phyloP scores from a whole-genome alignment of 2,797 vertebrate species.

The Arremon aurantiirostris region DNA sequence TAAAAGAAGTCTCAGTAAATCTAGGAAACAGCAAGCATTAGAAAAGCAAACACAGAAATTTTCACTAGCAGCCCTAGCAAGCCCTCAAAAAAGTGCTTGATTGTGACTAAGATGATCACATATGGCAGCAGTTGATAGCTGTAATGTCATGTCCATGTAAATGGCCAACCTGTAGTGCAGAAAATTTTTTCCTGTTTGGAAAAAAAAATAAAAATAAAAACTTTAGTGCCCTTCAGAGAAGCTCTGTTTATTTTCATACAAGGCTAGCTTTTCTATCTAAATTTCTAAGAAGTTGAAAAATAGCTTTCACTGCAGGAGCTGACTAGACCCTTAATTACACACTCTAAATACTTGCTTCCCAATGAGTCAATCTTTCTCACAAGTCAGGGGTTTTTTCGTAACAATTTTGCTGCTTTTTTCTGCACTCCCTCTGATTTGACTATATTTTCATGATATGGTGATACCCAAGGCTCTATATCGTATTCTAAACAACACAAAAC shows the following conservation, averaged over 20 bases:
- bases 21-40: not conserved
- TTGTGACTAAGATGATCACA: not conserved
- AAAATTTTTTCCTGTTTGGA: fast-evolving
- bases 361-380: not conserved
- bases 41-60: not conserved
- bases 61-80: not conserved
- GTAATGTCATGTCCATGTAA: not conserved
- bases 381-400: not conserved
- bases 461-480: not conserved
- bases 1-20: not conserved
- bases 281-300: not conserved
- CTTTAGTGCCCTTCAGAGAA: not conserved
- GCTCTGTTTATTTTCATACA: not conserved
- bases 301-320: not conserved
- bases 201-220: too few species aligned
- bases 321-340: not conserved
- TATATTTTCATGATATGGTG: not conserved
- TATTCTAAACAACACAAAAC: not conserved
- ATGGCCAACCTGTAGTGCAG: not conserved
- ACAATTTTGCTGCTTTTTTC: not conserved
- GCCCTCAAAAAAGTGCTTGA: not conserved
- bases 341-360: not conserved
- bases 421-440: not conserved
- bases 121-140: not conserved
- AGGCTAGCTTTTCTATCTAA: not conserved